phyloP scores from a whole-genome alignment of 2,888 invertebrate genomes.

The Oscheius myriophilus region DNA sequence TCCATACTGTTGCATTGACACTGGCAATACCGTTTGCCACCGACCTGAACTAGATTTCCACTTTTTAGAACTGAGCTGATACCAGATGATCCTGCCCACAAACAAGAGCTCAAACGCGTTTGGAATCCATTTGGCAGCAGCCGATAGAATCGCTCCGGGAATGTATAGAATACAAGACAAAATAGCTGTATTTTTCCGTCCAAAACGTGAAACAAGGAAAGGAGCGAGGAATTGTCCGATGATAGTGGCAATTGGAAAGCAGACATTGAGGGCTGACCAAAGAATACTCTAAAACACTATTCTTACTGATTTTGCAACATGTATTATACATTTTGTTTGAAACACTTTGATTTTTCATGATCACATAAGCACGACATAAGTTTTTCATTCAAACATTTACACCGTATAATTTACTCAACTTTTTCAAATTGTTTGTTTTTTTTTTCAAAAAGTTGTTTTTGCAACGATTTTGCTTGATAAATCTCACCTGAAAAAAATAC shows the following conservation, averaged over 20 bases:
- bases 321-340: background rate
- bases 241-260: slow-evolving; percentile 60
- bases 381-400: background rate
- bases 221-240: slow-evolving; percentile 59
- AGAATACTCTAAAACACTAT: slow-evolving; percentile 48
- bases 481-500: too few relatives aligned
- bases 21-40: slow-evolving; percentile 55
- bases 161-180: slow-evolving; percentile 48
- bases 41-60: slow-evolving; percentile 18
- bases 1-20: slow-evolving; percentile 60
- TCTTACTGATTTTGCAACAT: background rate
- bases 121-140: slow-evolving; percentile 48
- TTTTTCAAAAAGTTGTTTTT: too few relatives aligned
- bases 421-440: too few relatives aligned
- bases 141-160: slow-evolving; percentile 39
- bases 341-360: background rate
- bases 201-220: slow-evolving; percentile 50
- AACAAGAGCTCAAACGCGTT: slow-evolving; percentile 54
- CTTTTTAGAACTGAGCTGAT: background rate
- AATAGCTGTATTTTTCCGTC: slow-evolving; percentile 49
- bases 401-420: background rate
- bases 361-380: background rate
- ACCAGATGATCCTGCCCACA: slow-evolving; percentile 60
- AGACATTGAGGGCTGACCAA: slow-evolving; percentile 59
- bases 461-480: too few relatives aligned